Conservation (phyloP, 2,888 invertebrate species). For the Eulithis prunata region DNA sequence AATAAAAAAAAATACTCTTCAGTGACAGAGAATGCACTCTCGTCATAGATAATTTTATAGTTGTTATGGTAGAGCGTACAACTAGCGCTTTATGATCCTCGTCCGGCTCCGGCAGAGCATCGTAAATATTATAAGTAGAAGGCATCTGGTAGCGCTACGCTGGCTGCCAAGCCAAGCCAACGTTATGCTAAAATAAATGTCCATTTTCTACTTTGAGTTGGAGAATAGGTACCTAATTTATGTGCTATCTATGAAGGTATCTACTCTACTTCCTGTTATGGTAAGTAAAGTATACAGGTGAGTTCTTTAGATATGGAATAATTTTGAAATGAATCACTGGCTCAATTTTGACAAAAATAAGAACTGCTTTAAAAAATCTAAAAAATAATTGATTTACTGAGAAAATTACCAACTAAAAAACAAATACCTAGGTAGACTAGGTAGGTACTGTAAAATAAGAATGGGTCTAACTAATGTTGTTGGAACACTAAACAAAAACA, state of each 20-base stretch:
- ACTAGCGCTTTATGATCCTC: constrained; percentile 74
- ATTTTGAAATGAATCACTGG: no score
- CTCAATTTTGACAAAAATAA: no score
- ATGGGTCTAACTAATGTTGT: no score
- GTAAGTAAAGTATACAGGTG: no score
- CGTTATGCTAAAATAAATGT: constrained; percentile 27
- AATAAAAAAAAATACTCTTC: not conserved
- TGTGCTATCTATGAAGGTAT: not conserved
- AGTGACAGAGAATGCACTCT: constrained; percentile 28
- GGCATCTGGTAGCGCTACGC: constrained; percentile 62
- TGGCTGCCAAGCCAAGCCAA: constrained; percentile 32
- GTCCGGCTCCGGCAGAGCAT: constrained; percentile 71
- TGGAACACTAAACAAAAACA: no score
- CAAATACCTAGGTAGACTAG: no score
- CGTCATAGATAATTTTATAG: constrained; percentile 10
- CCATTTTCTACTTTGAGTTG: constrained; percentile 26
- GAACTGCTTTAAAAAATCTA: no score
- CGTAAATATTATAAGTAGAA: constrained; percentile 64
- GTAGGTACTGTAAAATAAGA: no score
- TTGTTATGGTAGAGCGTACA: constrained; percentile 48
- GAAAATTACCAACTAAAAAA: no score
- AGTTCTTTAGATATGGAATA: no score
- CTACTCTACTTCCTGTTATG: not conserved
- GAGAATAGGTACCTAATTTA: not conserved
- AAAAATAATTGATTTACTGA: no score